A percentile compares a stretch with the other conserved stretches of the same genome.
Conservation (phyloP, 2,797 vertebrate species). For the Sitta carolinensis region DNA sequence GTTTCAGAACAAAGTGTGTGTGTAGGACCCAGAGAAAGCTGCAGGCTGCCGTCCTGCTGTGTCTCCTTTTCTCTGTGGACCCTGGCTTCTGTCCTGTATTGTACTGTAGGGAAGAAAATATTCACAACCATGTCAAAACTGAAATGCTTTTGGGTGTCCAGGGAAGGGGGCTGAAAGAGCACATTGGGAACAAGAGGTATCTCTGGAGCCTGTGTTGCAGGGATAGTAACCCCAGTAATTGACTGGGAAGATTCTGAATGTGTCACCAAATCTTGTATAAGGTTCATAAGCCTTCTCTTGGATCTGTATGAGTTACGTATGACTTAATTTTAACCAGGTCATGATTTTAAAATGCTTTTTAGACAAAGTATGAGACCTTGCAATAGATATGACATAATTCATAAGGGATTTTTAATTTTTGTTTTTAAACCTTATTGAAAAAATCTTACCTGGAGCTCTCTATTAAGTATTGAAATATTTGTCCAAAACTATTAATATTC, state of each 20-base stretch:
- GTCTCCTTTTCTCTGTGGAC: neutral
- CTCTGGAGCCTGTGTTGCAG: neutral
- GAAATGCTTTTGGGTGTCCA: neutral
- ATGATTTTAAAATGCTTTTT: neutral
- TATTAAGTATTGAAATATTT: neutral
- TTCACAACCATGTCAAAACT: neutral
- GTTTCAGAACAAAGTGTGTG: neutral
- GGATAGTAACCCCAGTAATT: neutral
- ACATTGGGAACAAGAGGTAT: neutral
- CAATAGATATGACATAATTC: neutral
- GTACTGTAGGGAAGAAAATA: neutral
- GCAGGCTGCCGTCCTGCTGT: rapidly evolving
- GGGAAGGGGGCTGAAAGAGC: neutral
- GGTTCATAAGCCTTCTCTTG: neutral
- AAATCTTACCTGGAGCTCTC: neutral
- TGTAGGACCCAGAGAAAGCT: neutral
- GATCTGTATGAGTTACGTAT: neutral
- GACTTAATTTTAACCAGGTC: neutral
- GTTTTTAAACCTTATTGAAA: neutral
- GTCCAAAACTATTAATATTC: neutral
- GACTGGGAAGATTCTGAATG: neutral
- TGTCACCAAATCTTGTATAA: neutral
- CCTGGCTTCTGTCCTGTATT: neutral
- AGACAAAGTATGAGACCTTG: neutral
- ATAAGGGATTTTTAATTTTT: neutral